Conservation (phyloP, 1,140 invertebrate genomes). For the Hestina assimilis region DNA sequence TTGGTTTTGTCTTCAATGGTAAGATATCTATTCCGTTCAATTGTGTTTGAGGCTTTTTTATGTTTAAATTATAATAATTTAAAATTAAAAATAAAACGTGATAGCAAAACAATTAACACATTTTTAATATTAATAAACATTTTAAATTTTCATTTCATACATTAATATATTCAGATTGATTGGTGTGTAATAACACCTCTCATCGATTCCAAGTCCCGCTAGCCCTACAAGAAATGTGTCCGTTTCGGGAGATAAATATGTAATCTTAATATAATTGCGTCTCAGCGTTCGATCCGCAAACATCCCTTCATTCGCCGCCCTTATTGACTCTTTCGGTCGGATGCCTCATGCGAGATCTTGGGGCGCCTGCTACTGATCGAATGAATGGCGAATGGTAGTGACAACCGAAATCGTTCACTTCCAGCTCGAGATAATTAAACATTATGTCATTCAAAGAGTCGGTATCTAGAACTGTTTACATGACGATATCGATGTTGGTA, state of each 20-base stretch:
- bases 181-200: constrained; percentile 35
- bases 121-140: too few species aligned
- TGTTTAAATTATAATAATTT: too few species aligned
- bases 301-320: constrained; percentile 49
- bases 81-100: too few species aligned
- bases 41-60: too few species aligned
- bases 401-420: constrained; percentile 20
- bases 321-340: constrained; percentile 52
- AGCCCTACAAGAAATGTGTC: constrained; percentile 57
- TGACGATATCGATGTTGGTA: neutral
- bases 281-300: constrained; percentile 45
- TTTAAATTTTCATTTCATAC: too few species aligned
- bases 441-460: constrained; percentile 2
- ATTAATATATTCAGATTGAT: too few species aligned
- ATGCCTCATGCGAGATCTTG: constrained; percentile 21
- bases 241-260: constrained; percentile 66
- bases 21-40: too few species aligned
- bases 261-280: constrained; percentile 75
- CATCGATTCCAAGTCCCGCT: constrained; percentile 8
- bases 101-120: too few species aligned
- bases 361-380: constrained; percentile 28
- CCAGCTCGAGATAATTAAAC: constrained; percentile 13
- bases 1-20: neutral
- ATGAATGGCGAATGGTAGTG: constrained; percentile 22
- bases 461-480: neutral